Percentiles rank a stretch among this genome's conserved stretches.
Evolutionary conservation across 2,888 invertebrate species (phyloP).

Genomic region (Volucella inflata): DNA sequence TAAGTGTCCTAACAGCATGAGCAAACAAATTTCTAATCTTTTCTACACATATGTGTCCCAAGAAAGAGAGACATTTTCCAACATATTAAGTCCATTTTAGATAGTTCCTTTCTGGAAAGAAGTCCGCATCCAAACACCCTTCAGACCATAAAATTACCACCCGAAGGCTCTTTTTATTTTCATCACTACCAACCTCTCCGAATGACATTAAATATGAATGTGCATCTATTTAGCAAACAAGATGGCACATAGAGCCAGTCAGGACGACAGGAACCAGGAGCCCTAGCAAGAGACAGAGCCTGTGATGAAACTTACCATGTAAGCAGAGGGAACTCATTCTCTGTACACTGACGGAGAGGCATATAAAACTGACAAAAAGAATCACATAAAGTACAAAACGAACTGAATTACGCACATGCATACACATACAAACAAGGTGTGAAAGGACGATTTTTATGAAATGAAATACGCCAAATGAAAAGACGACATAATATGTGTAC

Average conservation of each 20-base stretch:
- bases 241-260: no score
- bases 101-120: slow-evolving; percentile 56
- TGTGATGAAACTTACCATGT: not conserved
- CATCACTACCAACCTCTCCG: slow-evolving; percentile 25
- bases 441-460: slow-evolving; percentile 69
- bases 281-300: not conserved
- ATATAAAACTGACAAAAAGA: slow-evolving; percentile 48
- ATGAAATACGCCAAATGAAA: slow-evolving; percentile 72
- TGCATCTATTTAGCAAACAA: slow-evolving; percentile 74
- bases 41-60: slow-evolving; percentile 36
- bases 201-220: slow-evolving; percentile 71
- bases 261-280: no score
- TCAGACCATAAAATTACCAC: slow-evolving; percentile 66
- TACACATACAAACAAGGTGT: slow-evolving; percentile 10
- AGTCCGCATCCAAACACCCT: slow-evolving; percentile 30
- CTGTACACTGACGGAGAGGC: slow-evolving; percentile 24
- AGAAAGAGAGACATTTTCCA: slow-evolving; percentile 58
- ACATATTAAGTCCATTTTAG: slow-evolving; percentile 65
- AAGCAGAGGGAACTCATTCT: slow-evolving; percentile 22
- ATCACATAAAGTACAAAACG: slow-evolving; percentile 42
- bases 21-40: slow-evolving; percentile 71
- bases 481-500: slow-evolving; percentile 61
- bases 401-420: slow-evolving; percentile 26
- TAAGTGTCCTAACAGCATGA: slow-evolving; percentile 62
- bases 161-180: slow-evolving; percentile 53